phyloP scores from a whole-genome alignment of 2,888 invertebrate species.

The Rhamnusium bicolor region DNA sequence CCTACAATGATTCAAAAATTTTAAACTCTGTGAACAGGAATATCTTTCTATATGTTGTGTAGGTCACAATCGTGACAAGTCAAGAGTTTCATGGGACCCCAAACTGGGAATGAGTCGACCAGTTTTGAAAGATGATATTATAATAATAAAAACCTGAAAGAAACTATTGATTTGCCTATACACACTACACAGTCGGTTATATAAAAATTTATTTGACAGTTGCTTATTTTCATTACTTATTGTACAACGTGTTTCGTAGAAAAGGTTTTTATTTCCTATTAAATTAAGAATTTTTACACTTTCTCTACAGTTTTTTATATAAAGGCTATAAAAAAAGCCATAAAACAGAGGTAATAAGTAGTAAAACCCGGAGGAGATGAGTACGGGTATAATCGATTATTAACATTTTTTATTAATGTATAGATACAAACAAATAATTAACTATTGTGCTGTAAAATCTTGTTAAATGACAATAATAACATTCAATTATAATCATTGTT shows the following conservation, averaged over 20 bases:
- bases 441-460: background rate
- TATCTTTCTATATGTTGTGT: too few species aligned
- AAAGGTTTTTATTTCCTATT: slow-evolving; percentile 17
- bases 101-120: slow-evolving; percentile 21
- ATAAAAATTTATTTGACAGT: slow-evolving; percentile 34
- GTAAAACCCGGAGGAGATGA: background rate
- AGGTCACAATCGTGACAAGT: slow-evolving; percentile 24
- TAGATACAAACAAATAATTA: slow-evolving; percentile 7
- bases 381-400: slow-evolving; percentile 5
- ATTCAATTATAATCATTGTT: background rate
- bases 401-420: slow-evolving; percentile 15
- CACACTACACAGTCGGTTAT: background rate
- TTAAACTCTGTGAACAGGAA: too few species aligned
- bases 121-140: slow-evolving; percentile 18
- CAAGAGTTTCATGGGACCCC: slow-evolving; percentile 8
- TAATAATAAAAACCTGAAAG: slow-evolving; percentile 16
- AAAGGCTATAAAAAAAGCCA: slow-evolving; percentile 43
- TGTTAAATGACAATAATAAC: background rate
- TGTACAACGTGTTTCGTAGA: background rate
- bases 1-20: too few species aligned
- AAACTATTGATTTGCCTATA: slow-evolving; percentile 28
- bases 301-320: slow-evolving; percentile 40
- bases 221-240: slow-evolving; percentile 14
- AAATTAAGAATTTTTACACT: slow-evolving; percentile 45
- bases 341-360: slow-evolving; percentile 40